Evolutionary conservation across 2,113 vertebrate species (phyloP), one percentile per base, ranked within the genome.

Genomic region (Aldabrachelys gigantea): DNA sequence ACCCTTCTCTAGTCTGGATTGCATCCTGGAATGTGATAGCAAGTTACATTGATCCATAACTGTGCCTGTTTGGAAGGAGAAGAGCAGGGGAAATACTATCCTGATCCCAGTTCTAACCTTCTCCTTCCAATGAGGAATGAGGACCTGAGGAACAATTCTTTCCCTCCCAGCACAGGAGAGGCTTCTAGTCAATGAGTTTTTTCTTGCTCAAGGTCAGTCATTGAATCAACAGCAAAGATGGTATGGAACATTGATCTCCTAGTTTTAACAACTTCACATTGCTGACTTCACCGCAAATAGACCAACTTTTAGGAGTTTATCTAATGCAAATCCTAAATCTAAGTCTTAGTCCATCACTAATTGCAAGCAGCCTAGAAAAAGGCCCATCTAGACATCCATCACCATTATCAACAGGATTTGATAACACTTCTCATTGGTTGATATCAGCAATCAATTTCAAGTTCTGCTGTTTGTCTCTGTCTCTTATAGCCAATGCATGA

Each of bases 381-480:
- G 38, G 21, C 72, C n/a, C 10, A 38, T 50, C 31, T 38, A 79
- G 75, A n/a, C 47, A 79, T 50, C 65, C 82, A 24, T 81, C 44
- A 0, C 0, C 54, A 80, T 93, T 89, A 89, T 88, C 85, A 92
- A 25, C 35, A 94, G 83, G 89, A 83, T 10, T 79, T 16, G 91
- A 65, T 49, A 90, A 10, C 57, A 79, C 88, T 96, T 92, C 84
- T 47, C 75, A 49, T 35, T 79, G 80, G 50, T 69, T 69, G 62
- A n/a, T 89, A 83, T 21, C 24, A 89, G 76, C 25, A 94, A 95
- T 91, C 80, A 92, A 59, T 59, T 94, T 86, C 10, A 81, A 69
- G 9, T 87, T 94, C 80, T n/a, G 16, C 35, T 69, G 35, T 69
- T 35, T 69, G 35, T n/a, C 35, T 4, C 35, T n/a, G 65, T 69